Evolutionary conservation across 1,140 invertebrate genomes (phyloP).

Genomic region (Zophobas morio): DNA sequence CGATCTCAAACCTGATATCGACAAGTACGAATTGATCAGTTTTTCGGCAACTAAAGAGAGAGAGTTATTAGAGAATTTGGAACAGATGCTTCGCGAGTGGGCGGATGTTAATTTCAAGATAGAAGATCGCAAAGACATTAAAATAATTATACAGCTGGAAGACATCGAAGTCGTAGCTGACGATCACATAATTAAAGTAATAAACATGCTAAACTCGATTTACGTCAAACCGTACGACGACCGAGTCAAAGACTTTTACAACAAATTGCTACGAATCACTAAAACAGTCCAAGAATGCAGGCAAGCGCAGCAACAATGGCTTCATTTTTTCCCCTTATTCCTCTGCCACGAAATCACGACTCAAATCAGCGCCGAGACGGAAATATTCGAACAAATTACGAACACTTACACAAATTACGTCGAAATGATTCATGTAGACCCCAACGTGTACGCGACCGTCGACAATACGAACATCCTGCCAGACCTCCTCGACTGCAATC

Average conservation of each 20-base stretch:
- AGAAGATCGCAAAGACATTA: constrained; percentile 81
- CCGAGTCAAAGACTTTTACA: constrained; percentile 84
- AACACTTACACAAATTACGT: constrained; percentile 84
- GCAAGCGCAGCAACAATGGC: constrained; percentile 87
- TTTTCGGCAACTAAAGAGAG: constrained; percentile 90
- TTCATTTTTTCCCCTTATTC: constrained; percentile 92
- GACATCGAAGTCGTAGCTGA: constrained; percentile 88
- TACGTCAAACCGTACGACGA: constrained; percentile 90
- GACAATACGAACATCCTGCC: constrained; percentile 81
- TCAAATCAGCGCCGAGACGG: constrained; percentile 90
- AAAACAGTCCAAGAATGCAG: constrained; percentile 88
- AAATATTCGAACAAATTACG: constrained; percentile 72
- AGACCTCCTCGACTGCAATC: constrained; percentile 78
- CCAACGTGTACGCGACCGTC: constrained; percentile 79
- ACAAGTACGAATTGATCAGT: constrained; percentile 88
- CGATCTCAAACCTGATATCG: constrained; percentile 80
- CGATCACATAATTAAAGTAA: constrained; percentile 89
- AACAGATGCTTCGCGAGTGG: constrained; percentile 89
- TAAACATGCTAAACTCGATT: constrained; percentile 89
- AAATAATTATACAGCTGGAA: constrained; percentile 78
- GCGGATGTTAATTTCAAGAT: constrained; percentile 79
- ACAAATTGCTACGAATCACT: constrained; percentile 81
- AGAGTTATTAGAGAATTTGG: constrained; percentile 81
- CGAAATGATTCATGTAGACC: constrained; percentile 73
- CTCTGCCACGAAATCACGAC: constrained; percentile 90